Evolutionary conservation across 2,797 vertebrate species (phyloP).

Genomic region (Poecilia velifera): DNA sequence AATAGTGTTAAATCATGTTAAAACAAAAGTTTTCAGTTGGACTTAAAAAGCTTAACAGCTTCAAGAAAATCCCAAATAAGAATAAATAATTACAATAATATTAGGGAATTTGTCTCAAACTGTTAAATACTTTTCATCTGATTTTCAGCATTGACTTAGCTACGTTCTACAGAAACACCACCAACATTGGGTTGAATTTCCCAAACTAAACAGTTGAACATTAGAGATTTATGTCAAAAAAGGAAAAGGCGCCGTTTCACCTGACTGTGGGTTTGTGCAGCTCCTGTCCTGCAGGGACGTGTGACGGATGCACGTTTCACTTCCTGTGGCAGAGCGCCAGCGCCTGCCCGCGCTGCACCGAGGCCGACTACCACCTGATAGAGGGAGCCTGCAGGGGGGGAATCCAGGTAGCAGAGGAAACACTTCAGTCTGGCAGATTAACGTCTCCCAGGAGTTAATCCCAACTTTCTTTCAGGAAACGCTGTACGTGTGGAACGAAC

Average conservation of each 20-base stretch:
- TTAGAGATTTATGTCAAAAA: neutral
- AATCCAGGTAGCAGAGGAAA: conserved; percentile 80
- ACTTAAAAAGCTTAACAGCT: neutral
- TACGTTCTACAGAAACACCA: neutral
- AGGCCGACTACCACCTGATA: conserved; percentile 90
- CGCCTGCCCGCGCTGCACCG: conserved; percentile 90
- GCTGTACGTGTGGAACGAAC: conserved; percentile 94
- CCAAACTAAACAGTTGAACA: neutral
- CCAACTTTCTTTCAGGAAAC: conserved; percentile 79
- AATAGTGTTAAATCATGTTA: neutral
- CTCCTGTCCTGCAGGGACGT: conserved; percentile 92
- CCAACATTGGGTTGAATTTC: neutral
- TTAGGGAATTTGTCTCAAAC: neutral
- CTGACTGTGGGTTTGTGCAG: conserved; percentile 66
- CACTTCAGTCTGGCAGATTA: neutral
- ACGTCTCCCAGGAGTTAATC: neutral
- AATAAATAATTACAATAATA: neutral
- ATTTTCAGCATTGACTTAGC: neutral
- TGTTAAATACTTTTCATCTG: neutral
- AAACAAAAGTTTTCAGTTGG: neutral
- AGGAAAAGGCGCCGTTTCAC: neutral
- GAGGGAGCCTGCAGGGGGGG: conserved; percentile 92
- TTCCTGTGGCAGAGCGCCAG: conserved; percentile 94
- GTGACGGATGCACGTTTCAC: conserved; percentile 93
- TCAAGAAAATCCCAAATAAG: neutral